Base-by-base conservation (phyloP, 2,113 vertebrate genomes). In the Otocyon megalotis region DNA sequence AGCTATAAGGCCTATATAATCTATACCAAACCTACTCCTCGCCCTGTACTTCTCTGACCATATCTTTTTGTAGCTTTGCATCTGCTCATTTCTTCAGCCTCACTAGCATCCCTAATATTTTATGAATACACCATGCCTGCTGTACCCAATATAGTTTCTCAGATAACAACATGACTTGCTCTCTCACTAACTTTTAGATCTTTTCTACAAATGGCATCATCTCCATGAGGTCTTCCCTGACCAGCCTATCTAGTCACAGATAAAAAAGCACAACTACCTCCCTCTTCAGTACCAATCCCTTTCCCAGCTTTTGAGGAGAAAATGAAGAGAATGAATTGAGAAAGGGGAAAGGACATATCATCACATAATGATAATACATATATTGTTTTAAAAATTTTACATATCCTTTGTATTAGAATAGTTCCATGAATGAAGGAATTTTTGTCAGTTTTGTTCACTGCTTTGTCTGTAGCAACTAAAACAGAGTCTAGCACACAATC, bases 391-490 rank as follows among this genome's bases (percentile, higher is more conserved):
- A 56, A 95, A 89, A 32, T 22, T 67, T n/a, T 87, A 48, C 26
- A 77, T 20, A 60, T 30, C 11, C 8, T 50, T 63, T 79, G 60
- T 62, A 32, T 15, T 20, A 91, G 35, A 80, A 63, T 48, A 53
- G 22, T 81, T 77, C 35, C 7, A 50, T 15, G 20, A 96, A 28
- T 80, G 48, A 96, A 88, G 60, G 37, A 74, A 63, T 50, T 89
- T 62, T 26, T 91, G 15, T 87, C 32, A 56, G 15, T 93, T 93
- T 90, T 83, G 20, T 77, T 97, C 30, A 76, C 30, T 80, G 67
- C 35, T 95, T n/a, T 43, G 62, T 71, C 35, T 74, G 7, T 14
- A 95, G 56, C 16, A 93, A 93, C 43, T 89, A 92, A 83, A 93
- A 88, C 63, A 86, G 26, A 93, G 95, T 90, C 26, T 35, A 93